Percentiles rank a stretch among this genome's conserved stretches.
These are phyloP conservation scores for Calypte anna DNA, from an alignment of 2,113 vertebrate species.

Conservation along the genomic window DNA sequence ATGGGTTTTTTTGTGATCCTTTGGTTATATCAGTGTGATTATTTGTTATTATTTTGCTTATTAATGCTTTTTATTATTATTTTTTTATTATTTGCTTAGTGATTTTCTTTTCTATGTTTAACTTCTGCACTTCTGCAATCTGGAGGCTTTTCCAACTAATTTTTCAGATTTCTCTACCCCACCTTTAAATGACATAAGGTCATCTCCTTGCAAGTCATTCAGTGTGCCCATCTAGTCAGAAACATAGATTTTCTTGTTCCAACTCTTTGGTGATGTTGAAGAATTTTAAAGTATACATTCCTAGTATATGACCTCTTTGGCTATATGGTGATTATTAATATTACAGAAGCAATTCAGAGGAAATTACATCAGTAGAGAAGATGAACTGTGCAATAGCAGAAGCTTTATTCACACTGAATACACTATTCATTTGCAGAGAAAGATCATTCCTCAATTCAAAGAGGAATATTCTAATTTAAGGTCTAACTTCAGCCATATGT, in stretches of 20 bases:
- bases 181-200: not conserved
- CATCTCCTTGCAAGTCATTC: not conserved
- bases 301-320: constrained; percentile 60
- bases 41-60: not conserved
- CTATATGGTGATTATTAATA: constrained; percentile 72
- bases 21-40: not conserved
- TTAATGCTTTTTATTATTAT: too few relatives aligned
- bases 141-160: not conserved
- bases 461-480: constrained; percentile 82
- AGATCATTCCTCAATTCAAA: constrained; percentile 79
- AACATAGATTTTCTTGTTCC: constrained; percentile 39
- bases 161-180: constrained; percentile 6
- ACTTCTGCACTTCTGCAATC: not conserved
- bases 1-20: not conserved
- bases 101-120: not conserved
- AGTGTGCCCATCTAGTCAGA: not conserved
- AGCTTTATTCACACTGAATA: constrained; percentile 79
- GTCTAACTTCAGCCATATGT: constrained; percentile 76
- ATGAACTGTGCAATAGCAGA: constrained; percentile 69
- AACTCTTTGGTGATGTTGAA: not conserved
- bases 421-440: constrained; percentile 81
- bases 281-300: constrained; percentile 59
- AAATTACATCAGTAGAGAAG: constrained; percentile 80
- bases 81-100: too few relatives aligned
- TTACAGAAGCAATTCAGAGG: constrained; percentile 71